Base-by-base conservation (phyloP, 2,113 vertebrate species). In the Lonchura striata region DNA sequence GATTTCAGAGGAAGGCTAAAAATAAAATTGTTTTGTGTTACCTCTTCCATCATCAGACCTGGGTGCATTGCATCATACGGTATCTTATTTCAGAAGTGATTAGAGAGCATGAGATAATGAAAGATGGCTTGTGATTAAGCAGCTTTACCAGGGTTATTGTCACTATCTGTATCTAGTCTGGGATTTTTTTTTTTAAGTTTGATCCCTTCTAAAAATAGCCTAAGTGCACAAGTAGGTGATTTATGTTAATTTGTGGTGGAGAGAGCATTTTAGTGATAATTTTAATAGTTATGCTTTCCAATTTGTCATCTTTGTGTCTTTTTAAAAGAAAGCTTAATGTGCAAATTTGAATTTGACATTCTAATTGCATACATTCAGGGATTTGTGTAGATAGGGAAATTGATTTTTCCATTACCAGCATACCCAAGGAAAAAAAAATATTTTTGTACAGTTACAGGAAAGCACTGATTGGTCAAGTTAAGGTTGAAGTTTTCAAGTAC, bases 1-100 rank as follows among this genome's bases (percentile, higher is more conserved):
- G 65, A 86, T 86, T 93, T 94, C 82, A 90, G 72, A 71, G 56
- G 24, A 83, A 81, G 60, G 56, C 85, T 93, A 90, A 94, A 96
- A 96, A 96, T 92, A 95, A 90, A 92, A 88, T 42, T 87, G 81
- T 94, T 93, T 90, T 92, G 71, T 96, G n/a, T 88, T 93, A 63
- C 52, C 50, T 89, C 61, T 79, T 74, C 75, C 44, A 81, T 91
- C 76, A 74, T 81, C 90, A 90, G 92, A 68, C 79, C 56, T 78
- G 59, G 35, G 28, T 10, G 9, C 0, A 0, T 88, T 96, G 80
- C 88, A 92, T 96, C 88, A 88, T 64, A 22, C 0, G 0, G 20
- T 80, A 42, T 94, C 85, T 83, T 41, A 35, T 93, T 93, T 93
- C 93, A 95, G 22, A 90, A 63, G 50, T 49, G 71, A 88, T 81